Percentiles rank a stretch among this genome's conserved stretches.
phyloP scores from a whole-genome alignment of 2,113 vertebrate species.

The Eubucco bourcierii region DNA sequence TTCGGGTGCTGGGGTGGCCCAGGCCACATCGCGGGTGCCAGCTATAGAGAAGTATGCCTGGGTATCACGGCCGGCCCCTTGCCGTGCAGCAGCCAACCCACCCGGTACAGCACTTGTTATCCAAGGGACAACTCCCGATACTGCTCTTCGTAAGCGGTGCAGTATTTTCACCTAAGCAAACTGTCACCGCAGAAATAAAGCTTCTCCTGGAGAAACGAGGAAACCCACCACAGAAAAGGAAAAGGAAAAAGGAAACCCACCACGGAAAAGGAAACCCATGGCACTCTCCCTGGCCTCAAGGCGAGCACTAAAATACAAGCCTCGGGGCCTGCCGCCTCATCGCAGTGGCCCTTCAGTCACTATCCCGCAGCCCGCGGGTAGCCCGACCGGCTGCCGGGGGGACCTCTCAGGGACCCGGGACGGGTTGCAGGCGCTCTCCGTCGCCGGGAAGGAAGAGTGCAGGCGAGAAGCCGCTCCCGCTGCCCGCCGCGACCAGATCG shows the following conservation, averaged over 20 bases:
- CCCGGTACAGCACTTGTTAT: not conserved
- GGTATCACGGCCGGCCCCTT: fast-evolving
- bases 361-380: not conserved
- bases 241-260: not conserved
- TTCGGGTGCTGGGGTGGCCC: not conserved
- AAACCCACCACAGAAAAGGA: not conserved
- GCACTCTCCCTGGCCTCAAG: not conserved
- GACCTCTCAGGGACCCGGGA: not conserved
- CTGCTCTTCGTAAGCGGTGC: not conserved
- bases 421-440: too few relatives aligned
- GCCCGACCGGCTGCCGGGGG: not conserved
- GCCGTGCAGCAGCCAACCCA: not conserved
- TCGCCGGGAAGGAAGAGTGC: not conserved
- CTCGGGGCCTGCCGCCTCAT: not conserved
- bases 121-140: not conserved
- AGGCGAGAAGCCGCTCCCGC: too few relatives aligned
- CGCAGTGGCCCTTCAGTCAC: not conserved
- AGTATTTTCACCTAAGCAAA: not conserved
- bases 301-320: not conserved
- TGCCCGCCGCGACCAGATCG: not conserved
- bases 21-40: not conserved
- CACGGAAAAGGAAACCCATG: not conserved
- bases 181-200: not conserved
- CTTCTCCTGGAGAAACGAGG: not conserved
- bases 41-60: not conserved